A percentile compares a stretch with the other conserved stretches of the same genome.
Conservation (phyloP, 2,888 invertebrate genomes). For the Papilio protenor region DNA sequence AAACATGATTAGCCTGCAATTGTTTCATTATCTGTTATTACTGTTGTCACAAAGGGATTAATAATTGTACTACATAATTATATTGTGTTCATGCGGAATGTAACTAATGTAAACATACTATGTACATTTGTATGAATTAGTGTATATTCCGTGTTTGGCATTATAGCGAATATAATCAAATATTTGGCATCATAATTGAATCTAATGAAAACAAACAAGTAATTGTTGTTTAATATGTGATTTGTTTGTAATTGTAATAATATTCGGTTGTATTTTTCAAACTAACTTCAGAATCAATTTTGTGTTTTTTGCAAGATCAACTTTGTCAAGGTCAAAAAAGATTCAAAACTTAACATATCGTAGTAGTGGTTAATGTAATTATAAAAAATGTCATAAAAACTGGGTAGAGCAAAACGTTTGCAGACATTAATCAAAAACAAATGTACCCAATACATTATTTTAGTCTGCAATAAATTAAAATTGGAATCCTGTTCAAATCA, state of each 20-base stretch:
- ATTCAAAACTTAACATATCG: background rate
- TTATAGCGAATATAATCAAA: constrained; percentile 2
- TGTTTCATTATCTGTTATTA: constrained; percentile 31
- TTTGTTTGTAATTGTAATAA: background rate
- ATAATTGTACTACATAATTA: constrained; percentile 31
- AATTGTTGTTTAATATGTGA: background rate
- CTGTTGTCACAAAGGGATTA: constrained; percentile 30
- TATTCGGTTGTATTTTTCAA: background rate
- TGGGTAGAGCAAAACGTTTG: no score
- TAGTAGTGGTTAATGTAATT: background rate
- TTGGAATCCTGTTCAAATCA: no score
- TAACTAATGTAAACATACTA: constrained; percentile 19
- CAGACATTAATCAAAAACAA: no score
- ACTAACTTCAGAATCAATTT: background rate
- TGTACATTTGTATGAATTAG: background rate
- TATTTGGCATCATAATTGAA: constrained; percentile 18
- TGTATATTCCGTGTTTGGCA: background rate
- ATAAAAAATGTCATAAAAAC: background rate
- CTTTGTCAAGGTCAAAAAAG: constrained; percentile 11
- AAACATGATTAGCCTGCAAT: constrained; percentile 29
- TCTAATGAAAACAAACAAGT: background rate
- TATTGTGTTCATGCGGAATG: constrained; percentile 25
- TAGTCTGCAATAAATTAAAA: no score
- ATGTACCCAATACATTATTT: no score
- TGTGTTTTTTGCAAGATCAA: background rate